Conservation (phyloP, 2,888 invertebrate species). For the Ennomos quercinarius region DNA sequence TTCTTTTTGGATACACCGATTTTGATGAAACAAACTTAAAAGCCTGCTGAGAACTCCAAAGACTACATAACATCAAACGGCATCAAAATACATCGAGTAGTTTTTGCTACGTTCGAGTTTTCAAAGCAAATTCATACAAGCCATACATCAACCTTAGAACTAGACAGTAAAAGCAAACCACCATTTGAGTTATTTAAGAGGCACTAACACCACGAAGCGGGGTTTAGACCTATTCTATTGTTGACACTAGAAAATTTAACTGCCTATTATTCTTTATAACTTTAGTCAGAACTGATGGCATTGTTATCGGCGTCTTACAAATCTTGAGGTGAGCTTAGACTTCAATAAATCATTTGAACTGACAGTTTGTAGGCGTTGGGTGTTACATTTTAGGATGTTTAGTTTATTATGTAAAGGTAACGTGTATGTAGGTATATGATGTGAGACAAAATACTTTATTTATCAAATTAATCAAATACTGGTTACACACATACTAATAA, state of each 20-base stretch:
- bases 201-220: constrained; percentile 16
- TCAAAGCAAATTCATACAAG: constrained; percentile 5
- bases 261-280: constrained; percentile 27
- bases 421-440: no score
- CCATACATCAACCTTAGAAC: constrained; percentile 9
- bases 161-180: constrained; percentile 10
- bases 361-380: not conserved
- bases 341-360: constrained; percentile 10
- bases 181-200: constrained; percentile 23
- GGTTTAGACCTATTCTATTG: constrained; percentile 24
- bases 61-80: no score
- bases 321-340: not conserved
- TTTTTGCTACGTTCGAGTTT: not conserved
- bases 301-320: constrained; percentile 1
- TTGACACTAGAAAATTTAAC: constrained; percentile 25
- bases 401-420: no score
- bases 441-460: no score
- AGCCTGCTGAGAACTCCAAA: no score
- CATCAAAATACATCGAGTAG: not conserved
- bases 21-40: no score
- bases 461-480: no score
- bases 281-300: constrained; percentile 13
- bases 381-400: no score
- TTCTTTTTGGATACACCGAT: no score
- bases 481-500: no score